Evolutionary conservation across 1,140 invertebrate species (phyloP).

Genomic region (Euura saliciscinereae): DNA sequence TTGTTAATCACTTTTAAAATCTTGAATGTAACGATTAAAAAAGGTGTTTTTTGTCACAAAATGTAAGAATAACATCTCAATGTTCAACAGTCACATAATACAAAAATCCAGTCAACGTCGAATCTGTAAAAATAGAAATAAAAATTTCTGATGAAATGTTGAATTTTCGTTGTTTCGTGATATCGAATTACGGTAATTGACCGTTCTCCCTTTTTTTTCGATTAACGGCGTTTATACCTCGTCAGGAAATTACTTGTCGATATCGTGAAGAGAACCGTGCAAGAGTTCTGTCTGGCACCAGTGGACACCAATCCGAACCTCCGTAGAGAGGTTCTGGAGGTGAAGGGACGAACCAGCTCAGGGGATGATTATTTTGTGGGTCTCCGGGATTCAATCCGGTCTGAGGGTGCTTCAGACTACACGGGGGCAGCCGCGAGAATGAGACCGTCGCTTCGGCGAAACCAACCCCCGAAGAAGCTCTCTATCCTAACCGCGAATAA

Average conservation of each 20-base stretch:
- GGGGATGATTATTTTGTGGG: slow-evolving; percentile 56
- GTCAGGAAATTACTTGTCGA: not conserved
- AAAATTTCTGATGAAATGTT: no score
- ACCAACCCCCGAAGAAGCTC: slow-evolving; percentile 35
- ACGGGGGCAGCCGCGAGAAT: slow-evolving; percentile 37
- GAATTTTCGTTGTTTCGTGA: no score
- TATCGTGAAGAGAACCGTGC: not conserved
- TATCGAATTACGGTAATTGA: no score
- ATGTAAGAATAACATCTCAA: no score
- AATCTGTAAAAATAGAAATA: no score
- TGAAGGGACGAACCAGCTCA: slow-evolving; percentile 47
- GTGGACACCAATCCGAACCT: slow-evolving; percentile 29
- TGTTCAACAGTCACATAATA: no score
- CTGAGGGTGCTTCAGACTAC: slow-evolving; percentile 48
- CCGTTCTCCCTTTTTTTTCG: slow-evolving; percentile 2
- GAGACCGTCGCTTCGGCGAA: slow-evolving; percentile 35
- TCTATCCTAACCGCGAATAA: slow-evolving; percentile 52
- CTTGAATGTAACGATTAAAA: no score
- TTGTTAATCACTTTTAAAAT: no score
- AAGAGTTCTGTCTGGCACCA: not conserved
- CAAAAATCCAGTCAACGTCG: no score
- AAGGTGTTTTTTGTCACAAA: no score
- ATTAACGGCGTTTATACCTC: not conserved
- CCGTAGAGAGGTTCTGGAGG: slow-evolving; percentile 43
- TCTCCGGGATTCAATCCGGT: slow-evolving; percentile 53